phyloP scores from a whole-genome alignment of 1,140 invertebrate genomes.

The Solenopsis invicta region DNA sequence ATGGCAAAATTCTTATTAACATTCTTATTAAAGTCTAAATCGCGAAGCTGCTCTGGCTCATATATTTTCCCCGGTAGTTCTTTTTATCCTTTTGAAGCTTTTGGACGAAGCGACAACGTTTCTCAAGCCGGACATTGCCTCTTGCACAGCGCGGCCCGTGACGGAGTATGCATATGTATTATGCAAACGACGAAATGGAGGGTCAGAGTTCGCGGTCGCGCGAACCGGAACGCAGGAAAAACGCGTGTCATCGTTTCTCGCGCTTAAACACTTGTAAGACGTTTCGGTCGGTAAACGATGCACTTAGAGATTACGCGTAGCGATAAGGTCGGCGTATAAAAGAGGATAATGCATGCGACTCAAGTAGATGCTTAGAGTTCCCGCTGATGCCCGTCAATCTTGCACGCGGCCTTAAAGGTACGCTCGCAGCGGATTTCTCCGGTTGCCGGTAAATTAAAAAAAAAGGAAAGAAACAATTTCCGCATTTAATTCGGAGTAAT shows the following conservation, averaged over 20 bases:
- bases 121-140: neutral
- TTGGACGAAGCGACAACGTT: slow-evolving; percentile 6
- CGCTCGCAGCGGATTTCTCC: slow-evolving; percentile 28
- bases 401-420: slow-evolving; percentile 61
- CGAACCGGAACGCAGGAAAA: slow-evolving; percentile 43
- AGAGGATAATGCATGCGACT: slow-evolving; percentile 73
- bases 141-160: neutral
- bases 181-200: slow-evolving; percentile 46
- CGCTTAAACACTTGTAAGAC: neutral
- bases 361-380: slow-evolving; percentile 67
- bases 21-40: slow-evolving; percentile 5
- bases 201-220: slow-evolving; percentile 47
- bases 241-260: slow-evolving; percentile 45
- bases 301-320: slow-evolving; percentile 42
- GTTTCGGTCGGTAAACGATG: neutral
- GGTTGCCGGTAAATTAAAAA: neutral
- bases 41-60: neutral
- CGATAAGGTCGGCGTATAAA: slow-evolving; percentile 47
- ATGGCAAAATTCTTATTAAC: neutral
- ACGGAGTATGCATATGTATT: slow-evolving; percentile 24
- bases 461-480: slow-evolving; percentile 6
- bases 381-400: slow-evolving; percentile 67
- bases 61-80: neutral
- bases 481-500: slow-evolving; percentile 33
- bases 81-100: slow-evolving; percentile 21